These are phyloP conservation scores for Odontophorus gujanensis DNA, from an alignment of 2,113 vertebrate species.

Conservation along the genomic window DNA sequence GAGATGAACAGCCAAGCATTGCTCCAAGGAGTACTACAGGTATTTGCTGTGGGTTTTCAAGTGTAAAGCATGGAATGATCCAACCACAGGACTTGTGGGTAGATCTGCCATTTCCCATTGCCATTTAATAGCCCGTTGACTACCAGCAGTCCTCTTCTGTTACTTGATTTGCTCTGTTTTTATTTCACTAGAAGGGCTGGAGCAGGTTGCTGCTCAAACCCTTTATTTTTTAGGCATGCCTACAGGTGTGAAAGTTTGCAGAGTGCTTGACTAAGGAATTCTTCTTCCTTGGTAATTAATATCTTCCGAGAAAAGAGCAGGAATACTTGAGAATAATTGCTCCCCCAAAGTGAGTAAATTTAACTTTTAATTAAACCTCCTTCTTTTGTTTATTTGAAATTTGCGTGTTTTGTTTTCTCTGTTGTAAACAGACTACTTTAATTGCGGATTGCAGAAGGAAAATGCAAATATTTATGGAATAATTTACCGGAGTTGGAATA, in stretches of 20 bases:
- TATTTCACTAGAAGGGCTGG: not conserved
- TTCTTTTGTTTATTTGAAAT: constrained; percentile 26
- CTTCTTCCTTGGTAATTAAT: not conserved
- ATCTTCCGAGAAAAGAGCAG: not conserved
- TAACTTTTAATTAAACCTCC: not conserved
- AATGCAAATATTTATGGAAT: not conserved
- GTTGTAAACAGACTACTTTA: not conserved
- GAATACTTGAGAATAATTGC: not conserved
- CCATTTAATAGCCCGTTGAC: not conserved
- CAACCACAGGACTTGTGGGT: not conserved
- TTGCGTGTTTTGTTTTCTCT: constrained; percentile 25
- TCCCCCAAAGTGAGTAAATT: not conserved
- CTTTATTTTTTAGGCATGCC: fast-evolving
- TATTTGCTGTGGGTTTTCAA: not conserved
- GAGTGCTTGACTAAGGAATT: not conserved
- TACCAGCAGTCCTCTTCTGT: fast-evolving
- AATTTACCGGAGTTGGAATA: not conserved
- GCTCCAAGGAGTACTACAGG: not conserved
- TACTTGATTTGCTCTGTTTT: fast-evolving
- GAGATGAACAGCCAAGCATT: not conserved
- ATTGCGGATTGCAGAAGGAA: not conserved
- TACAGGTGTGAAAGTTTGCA: not conserved
- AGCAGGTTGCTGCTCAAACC: not conserved
- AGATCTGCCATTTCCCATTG: fast-evolving
- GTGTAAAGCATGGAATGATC: fast-evolving